phyloP scores from a whole-genome alignment of 2,113 vertebrate genomes.

The Clupea harengus region DNA sequence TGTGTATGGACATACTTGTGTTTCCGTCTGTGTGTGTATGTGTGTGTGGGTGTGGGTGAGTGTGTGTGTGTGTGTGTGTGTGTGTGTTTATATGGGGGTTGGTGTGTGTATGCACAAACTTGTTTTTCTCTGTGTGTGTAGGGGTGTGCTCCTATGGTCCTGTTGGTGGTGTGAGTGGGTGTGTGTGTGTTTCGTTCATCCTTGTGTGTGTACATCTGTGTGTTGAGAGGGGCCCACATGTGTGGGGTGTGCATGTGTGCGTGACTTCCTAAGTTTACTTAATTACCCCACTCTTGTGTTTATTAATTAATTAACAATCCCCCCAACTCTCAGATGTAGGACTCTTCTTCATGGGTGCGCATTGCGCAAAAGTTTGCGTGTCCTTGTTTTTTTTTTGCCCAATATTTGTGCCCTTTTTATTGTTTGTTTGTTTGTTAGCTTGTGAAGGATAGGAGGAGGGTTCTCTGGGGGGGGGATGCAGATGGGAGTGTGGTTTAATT shows the following conservation, averaged over 20 bases:
- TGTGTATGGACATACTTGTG: background rate
- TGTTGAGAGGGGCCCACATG: background rate
- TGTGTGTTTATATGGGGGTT: background rate
- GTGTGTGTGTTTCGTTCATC: background rate
- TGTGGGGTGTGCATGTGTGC: background rate
- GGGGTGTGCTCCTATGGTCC: background rate
- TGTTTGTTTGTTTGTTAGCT: constrained; percentile 22
- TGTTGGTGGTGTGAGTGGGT: background rate
- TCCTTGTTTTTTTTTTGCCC: background rate
- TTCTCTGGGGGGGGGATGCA: background rate
- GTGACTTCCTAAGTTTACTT: constrained; percentile 36
- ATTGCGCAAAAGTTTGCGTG: background rate
- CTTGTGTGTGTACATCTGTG: background rate
- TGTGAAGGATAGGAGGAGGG: background rate
- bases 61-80: background rate
- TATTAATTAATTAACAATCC: constrained; percentile 34
- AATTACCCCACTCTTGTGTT: constrained; percentile 41
- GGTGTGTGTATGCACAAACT: too few relatives aligned
- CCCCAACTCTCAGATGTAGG: constrained; percentile 18
- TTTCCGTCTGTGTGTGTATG: background rate
- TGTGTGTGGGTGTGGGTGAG: background rate
- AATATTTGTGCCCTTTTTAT: constrained; percentile 20
- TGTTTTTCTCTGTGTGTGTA: too few relatives aligned
- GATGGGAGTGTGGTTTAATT: constrained; percentile 20
- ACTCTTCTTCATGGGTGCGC: constrained; percentile 6